Percentiles rank a stretch among this genome's conserved stretches.
Conservation (phyloP, 2,113 vertebrate genomes). For the Kryptolebias marmoratus region DNA sequence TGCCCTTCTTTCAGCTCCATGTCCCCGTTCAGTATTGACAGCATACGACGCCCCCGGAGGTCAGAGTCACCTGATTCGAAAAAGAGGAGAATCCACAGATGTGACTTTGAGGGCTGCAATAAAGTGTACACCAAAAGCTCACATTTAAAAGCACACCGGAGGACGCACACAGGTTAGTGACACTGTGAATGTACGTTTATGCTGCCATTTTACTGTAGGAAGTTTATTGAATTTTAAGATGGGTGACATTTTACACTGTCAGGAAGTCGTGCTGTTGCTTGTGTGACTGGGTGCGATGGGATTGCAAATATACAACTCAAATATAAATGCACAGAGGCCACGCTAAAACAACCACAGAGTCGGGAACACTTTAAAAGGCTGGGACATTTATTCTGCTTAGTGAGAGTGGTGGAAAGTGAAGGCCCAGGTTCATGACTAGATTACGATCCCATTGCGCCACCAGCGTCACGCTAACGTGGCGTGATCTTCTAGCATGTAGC, state of each 20-base stretch:
- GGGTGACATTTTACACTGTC: neutral
- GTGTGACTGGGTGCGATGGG: neutral
- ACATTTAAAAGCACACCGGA: slow-evolving; percentile 97
- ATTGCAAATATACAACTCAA: neutral
- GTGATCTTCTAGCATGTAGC: too few species aligned
- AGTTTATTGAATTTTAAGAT: neutral
- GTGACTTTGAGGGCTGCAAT: slow-evolving; percentile 99
- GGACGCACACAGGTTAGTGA: slow-evolving; percentile 94
- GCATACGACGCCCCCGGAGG: slow-evolving; percentile 93
- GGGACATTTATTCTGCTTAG: too few species aligned
- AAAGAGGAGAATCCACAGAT: slow-evolving; percentile 97
- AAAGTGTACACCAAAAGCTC: slow-evolving; percentile 99
- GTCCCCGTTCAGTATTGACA: slow-evolving; percentile 98
- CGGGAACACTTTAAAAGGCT: too few species aligned
- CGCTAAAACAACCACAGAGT: too few species aligned
- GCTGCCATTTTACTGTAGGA: neutral
- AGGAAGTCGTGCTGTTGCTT: neutral
- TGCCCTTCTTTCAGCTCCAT: slow-evolving; percentile 86
- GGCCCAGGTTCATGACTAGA: too few species aligned
- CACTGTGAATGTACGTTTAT: neutral
- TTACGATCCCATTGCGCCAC: too few species aligned
- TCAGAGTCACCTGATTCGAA: slow-evolving; percentile 98
- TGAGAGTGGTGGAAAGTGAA: too few species aligned
- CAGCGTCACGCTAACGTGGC: too few species aligned
- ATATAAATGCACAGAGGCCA: too few species aligned